Percentiles rank a stretch among this genome's conserved stretches.
Evolutionary conservation across 2,113 vertebrate species (phyloP).

Genomic region (Delphinus delphis): DNA sequence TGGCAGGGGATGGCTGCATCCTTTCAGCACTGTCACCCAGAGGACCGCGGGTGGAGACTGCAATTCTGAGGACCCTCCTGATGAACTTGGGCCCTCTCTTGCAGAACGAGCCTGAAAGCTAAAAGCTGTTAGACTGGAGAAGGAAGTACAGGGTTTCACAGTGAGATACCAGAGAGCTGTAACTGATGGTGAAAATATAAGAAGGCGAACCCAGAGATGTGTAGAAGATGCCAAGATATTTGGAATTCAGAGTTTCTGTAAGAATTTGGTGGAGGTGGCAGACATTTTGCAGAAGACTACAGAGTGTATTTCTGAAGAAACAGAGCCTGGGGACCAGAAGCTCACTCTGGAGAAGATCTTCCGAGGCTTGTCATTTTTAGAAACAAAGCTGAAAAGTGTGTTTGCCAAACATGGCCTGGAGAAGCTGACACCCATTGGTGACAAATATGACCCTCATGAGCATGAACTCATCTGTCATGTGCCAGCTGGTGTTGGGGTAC

Average conservation of each 20-base stretch:
- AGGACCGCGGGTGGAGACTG: slow-evolving; percentile 87
- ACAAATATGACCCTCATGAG: slow-evolving; percentile 89
- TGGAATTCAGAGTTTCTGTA: slow-evolving; percentile 93
- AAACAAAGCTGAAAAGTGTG: slow-evolving; percentile 87
- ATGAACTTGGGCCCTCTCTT: slow-evolving; percentile 81
- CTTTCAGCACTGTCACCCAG: slow-evolving; percentile 87
- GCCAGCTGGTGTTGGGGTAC: slow-evolving; percentile 83
- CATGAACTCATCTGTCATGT: slow-evolving; percentile 91
- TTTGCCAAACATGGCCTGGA: slow-evolving; percentile 91
- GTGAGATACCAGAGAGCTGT: slow-evolving; percentile 87
- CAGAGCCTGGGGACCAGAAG: slow-evolving; percentile 75
- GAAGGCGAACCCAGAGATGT: slow-evolving; percentile 90
- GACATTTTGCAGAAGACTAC: slow-evolving; percentile 88
- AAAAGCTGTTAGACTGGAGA: slow-evolving; percentile 87
- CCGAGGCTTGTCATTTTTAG: slow-evolving; percentile 83
- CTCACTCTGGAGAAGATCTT: slow-evolving; percentile 83
- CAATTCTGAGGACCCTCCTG: slow-evolving; percentile 81
- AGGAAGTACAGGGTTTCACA: slow-evolving; percentile 88
- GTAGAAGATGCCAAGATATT: slow-evolving; percentile 93
- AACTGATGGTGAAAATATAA: slow-evolving; percentile 88
- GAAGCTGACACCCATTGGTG: slow-evolving; percentile 89
- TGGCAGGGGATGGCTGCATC: slow-evolving; percentile 73
- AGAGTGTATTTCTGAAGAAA: slow-evolving; percentile 71
- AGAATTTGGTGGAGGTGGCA: slow-evolving; percentile 90
- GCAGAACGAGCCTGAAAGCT: slow-evolving; percentile 81